phyloP scores from a whole-genome alignment of 53 echinoderm and acorn worm genomes.

The Echinometra lucunter region DNA sequence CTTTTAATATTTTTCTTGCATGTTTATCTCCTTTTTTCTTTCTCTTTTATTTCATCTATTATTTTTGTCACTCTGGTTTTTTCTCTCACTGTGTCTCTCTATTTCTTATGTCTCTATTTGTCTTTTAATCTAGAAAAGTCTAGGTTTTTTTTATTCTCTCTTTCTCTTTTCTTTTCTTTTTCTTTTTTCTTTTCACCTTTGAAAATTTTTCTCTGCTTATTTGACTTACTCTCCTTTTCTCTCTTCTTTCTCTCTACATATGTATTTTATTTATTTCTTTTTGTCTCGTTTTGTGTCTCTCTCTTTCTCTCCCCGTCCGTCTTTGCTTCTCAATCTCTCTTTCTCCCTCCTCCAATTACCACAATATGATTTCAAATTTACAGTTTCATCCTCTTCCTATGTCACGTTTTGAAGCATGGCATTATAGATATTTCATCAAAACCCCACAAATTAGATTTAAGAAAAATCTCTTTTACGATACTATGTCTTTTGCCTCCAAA shows the following conservation, averaged over 20 bases:
- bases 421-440: not conserved
- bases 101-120: too few species aligned
- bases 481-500: not conserved
- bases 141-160: not conserved
- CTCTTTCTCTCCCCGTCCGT: not conserved
- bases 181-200: too few species aligned
- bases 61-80: too few species aligned
- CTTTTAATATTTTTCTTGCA: not conserved
- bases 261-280: not conserved
- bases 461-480: not conserved
- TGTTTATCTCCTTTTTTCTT: not conserved
- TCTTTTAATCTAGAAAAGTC: too few species aligned
- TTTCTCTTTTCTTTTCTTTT: not conserved
- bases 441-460: not conserved
- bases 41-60: not conserved
- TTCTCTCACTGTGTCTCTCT: too few species aligned
- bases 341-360: not conserved
- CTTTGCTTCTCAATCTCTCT: not conserved
- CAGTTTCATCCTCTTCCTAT: not conserved
- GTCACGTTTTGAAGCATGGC: not conserved
- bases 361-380: not conserved
- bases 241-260: not conserved
- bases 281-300: not conserved
- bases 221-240: not conserved
- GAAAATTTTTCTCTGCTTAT: not conserved